Base-by-base conservation (phyloP, 2,113 vertebrate genomes). In the Charadrius vociferus region DNA sequence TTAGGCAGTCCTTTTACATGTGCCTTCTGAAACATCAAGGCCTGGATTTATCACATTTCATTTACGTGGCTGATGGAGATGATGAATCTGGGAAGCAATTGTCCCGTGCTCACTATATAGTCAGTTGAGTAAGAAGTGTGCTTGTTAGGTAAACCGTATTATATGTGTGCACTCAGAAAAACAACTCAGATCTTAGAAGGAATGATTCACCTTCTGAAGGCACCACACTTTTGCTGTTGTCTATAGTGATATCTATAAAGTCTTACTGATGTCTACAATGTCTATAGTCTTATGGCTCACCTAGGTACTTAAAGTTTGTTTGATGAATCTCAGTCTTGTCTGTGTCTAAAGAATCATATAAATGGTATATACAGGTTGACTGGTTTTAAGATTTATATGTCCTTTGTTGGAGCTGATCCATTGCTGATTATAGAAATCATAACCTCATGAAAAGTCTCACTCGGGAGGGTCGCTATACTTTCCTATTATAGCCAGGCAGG, bases 201-300 rank as follows among this genome's bases (percentile, higher is more conserved):
- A 85, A 68, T 50, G 26, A 72, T 45, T 32, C 23, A 72, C 8
- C 15, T 12, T 53, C 68, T 78, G 37, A 86, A 86, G 16, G 20
- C 53, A 58, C 6, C 26, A 49, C 30, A 58, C 3, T 41, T 12
- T 52, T 81, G 6, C 17, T 2, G 1, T 34, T 70, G 16, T 50
- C 63, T 52, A 3, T 12, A 50, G 8, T 10, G 47, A 53, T 39
- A 23, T 27, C 23, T 66, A 6, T 20, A 43, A 65, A 15, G 7
- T 21, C 16, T 32, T 58, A 53, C 2, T 0, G 7, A 12, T 17
- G 3, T 13, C 36, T 70, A 32, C 32, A 15, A 37, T 9, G 8
- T 16, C 30, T 53, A 29, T 67, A 27, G 19, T 36, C 12, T 59
- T 80, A 30, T 7, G 9, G 7, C 6, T 88, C 79, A 20, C 30